Conservation (phyloP, 2,113 vertebrate species). For the Mesembrinibis cayennensis region DNA sequence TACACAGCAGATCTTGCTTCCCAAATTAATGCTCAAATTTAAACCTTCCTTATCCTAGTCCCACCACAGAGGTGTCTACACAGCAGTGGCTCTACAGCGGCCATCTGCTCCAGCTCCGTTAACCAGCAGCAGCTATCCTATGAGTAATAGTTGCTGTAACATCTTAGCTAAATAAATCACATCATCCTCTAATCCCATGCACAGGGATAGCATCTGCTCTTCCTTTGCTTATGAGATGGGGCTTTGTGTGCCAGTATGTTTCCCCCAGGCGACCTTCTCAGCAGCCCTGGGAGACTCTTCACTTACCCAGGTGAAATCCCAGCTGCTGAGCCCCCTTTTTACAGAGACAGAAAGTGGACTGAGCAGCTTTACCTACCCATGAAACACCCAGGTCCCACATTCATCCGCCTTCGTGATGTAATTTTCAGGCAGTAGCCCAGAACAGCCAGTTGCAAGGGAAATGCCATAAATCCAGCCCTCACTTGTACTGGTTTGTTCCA, state of each 20-base stretch:
- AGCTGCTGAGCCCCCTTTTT: background rate
- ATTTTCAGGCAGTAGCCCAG: conserved; percentile 95
- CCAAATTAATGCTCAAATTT: background rate
- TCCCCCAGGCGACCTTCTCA: background rate
- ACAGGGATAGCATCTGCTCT: background rate
- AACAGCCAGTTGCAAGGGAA: conserved; percentile 88
- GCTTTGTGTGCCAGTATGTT: background rate
- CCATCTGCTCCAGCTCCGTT: background rate
- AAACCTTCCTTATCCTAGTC: background rate
- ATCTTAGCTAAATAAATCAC: background rate
- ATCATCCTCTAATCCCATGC: background rate
- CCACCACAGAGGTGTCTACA: background rate
- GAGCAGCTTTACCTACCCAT: conserved; percentile 80
- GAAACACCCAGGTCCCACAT: conserved; percentile 95
- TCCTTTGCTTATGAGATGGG: background rate
- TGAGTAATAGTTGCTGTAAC: background rate
- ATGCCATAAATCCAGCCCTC: conserved; percentile 97
- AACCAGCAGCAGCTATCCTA: background rate
- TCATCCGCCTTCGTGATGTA: conserved; percentile 94
- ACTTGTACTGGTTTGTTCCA: conserved; percentile 91
- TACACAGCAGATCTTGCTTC: background rate
- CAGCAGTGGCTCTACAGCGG: background rate
- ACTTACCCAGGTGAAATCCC: background rate
- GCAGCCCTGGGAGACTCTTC: background rate
- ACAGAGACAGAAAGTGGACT: accelerated